Evolutionary conservation across 1,140 invertebrate species (phyloP).

Genomic region (Harpegnathos saltator): DNA sequence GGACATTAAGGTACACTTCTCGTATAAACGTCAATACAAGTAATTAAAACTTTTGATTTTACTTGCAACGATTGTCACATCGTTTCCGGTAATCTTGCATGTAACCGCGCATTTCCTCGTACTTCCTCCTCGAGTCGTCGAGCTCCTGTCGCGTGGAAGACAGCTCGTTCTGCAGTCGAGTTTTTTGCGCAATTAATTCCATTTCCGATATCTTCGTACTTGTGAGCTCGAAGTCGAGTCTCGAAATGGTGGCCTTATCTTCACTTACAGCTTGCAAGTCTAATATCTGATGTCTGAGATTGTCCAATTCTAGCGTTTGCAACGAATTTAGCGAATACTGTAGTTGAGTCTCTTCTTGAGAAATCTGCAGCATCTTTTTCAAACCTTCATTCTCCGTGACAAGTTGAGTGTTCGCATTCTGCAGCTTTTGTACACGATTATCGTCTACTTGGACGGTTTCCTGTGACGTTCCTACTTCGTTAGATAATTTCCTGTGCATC

Average conservation of each 20-base stretch:
- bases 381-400: conserved; percentile 76
- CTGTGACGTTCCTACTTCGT: conserved; percentile 77
- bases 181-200: conserved; percentile 71
- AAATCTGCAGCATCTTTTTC: conserved; percentile 77
- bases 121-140: conserved; percentile 68
- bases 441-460: conserved; percentile 67
- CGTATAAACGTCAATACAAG: background rate
- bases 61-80: conserved; percentile 76
- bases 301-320: conserved; percentile 86
- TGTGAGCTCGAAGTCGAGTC: conserved; percentile 80
- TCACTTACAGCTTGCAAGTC: conserved; percentile 89
- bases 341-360: conserved; percentile 78
- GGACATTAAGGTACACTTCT: background rate
- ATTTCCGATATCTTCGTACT: conserved; percentile 76
- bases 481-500: conserved; percentile 80
- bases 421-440: conserved; percentile 58
- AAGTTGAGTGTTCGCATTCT: conserved; percentile 63
- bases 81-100: conserved; percentile 76
- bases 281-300: conserved; percentile 88
- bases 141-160: conserved; percentile 71
- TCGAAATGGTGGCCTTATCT: conserved; percentile 88
- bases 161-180: conserved; percentile 75
- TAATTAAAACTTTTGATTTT: conserved; percentile 41
- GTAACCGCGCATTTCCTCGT: conserved; percentile 68
- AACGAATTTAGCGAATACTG: conserved; percentile 78